Evolutionary conservation across 2,888 invertebrate genomes (phyloP), one percentile per base, ranked within the genome.

Genomic region (Agrotis puta): DNA sequence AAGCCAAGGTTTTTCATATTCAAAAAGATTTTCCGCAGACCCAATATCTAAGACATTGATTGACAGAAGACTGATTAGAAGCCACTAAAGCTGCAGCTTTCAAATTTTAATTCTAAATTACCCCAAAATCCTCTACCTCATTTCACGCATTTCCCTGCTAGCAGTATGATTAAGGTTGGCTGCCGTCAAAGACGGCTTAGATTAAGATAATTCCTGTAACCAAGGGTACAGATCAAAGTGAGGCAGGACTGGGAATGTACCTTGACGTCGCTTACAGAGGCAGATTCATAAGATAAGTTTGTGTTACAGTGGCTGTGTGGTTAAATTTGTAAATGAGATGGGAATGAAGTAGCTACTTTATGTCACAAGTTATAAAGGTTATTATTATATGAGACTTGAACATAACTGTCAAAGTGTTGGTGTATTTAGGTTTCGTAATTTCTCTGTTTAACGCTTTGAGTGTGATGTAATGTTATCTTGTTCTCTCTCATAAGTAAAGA

Each of bases 151-250:
- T 61, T 62, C 27, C 61, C 47, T 67, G 64, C 47, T 50, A 61
- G 56, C 48, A 24, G 24, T 61, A 57, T 71, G 80, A 79, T 80
- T 57, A 67, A 54, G 64, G 76, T 66, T 65, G 6, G 3, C 22
- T 50, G 22, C 57, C 24, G n/a, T 79, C 76, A 76, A 79, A 79
- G 64, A 47, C 48, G 22, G 20, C 61, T 57, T 39, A 64, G 79
- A 75, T 77, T 67, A 64, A 66, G 80, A 66, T 80, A 62, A 76
- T 80, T 58, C 47, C 57, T 48, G 56, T 54, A 54, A 62, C 64
- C 22, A 56, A 27, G 58, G 51, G 74, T 14, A 51, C 18, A 57
- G 66, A 75, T 80, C 76, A 79, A 79, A 79, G 76, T 18, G 61
- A 33, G 43, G n/a, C 24, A 54, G 16, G 51, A 51, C 57, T 24